Conservation (phyloP, 1,140 invertebrate genomes). For the Bilobella aurantiaca region DNA sequence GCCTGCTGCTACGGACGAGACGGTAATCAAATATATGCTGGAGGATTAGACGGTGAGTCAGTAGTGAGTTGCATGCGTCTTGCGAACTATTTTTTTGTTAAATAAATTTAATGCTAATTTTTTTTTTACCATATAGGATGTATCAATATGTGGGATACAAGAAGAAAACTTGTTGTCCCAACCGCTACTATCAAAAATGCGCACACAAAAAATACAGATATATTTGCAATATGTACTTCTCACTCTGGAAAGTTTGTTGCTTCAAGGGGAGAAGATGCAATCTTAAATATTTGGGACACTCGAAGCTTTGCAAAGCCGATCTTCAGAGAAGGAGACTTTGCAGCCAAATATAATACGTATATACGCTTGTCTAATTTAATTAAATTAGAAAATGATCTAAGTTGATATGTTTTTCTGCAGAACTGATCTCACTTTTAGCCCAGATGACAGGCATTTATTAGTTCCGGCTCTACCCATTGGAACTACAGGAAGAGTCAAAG, state of each 20-base stretch:
- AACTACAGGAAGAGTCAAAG: constrained; percentile 18
- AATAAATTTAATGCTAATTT: too few species aligned
- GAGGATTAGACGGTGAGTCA: constrained; percentile 88
- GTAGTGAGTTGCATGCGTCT: too few species aligned
- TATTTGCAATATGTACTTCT: constrained; percentile 74
- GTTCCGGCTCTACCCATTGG: constrained; percentile 28
- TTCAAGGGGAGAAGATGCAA: constrained; percentile 80
- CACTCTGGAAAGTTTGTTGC: constrained; percentile 71
- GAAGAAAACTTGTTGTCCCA: constrained; percentile 49
- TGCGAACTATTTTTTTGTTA: too few species aligned
- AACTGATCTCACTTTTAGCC: constrained; percentile 89
- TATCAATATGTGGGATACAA: constrained; percentile 94
- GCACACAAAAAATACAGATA: constrained; percentile 69
- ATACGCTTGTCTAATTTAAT: constrained; percentile 27
- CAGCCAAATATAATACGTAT: constrained; percentile 66
- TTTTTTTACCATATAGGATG: too few species aligned
- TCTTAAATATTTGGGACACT: constrained; percentile 90
- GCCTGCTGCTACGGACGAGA: constrained; percentile 74
- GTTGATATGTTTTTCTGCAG: constrained; percentile 41
- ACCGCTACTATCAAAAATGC: constrained; percentile 49
- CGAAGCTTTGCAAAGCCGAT: constrained; percentile 70
- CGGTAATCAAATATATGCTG: constrained; percentile 77
- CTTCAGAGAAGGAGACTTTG: constrained; percentile 56
- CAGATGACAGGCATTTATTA: constrained; percentile 55
- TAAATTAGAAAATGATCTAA: neutral